phyloP scores from a whole-genome alignment of 2,113 vertebrate genomes.

The Peucedramus taeniatus region DNA sequence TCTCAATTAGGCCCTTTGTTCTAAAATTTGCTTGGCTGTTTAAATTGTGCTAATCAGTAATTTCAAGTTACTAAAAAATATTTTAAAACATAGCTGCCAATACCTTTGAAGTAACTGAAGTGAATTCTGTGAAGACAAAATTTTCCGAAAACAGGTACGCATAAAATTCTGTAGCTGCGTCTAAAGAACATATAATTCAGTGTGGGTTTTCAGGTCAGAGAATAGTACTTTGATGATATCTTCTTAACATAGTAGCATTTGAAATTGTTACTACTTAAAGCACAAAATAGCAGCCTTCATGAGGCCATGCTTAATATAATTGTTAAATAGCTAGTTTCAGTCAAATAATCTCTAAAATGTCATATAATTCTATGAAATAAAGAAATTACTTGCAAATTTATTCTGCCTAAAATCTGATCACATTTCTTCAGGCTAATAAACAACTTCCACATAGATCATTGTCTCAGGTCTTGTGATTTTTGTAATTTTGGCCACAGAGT shows the following conservation, averaged over 20 bases:
- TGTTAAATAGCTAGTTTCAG: background rate
- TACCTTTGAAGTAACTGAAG: slow-evolving; percentile 80
- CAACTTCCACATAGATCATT: background rate
- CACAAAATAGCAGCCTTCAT: background rate
- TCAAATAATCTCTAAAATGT: background rate
- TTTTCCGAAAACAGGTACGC: slow-evolving; percentile 75
- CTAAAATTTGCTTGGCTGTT: background rate
- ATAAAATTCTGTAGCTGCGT: slow-evolving; percentile 78
- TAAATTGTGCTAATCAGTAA: background rate
- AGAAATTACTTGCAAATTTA: background rate
- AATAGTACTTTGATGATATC: background rate
- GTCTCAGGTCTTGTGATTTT: background rate
- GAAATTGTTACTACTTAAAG: background rate
- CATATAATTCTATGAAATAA: background rate
- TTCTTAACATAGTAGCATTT: background rate
- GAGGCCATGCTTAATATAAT: background rate
- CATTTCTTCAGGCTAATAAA: background rate
- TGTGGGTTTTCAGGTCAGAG: background rate
- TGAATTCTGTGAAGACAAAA: slow-evolving; percentile 76
- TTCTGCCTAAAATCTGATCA: background rate
- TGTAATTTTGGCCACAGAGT: background rate
- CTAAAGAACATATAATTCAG: slow-evolving; percentile 59
- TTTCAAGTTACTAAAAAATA: background rate
- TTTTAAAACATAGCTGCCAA: background rate
- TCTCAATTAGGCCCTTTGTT: background rate